Base-by-base conservation (phyloP, 2,888 invertebrate genomes). In the Tortricodes alternella region DNA sequence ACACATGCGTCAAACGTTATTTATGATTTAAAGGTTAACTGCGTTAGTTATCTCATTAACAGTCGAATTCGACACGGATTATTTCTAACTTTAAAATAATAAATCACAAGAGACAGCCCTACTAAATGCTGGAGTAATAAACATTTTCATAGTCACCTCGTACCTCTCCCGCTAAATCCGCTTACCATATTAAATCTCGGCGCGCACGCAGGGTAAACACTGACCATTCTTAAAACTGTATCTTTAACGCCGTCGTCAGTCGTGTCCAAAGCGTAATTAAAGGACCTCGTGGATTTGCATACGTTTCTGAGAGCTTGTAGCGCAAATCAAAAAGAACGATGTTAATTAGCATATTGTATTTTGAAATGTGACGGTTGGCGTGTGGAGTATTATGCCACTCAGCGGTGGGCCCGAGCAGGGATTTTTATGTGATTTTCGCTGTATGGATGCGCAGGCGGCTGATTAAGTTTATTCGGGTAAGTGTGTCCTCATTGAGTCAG, bases 271-370 rank as follows among this genome's bases (percentile, higher is more conserved):
- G 66, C 83, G 86, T 89, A 89, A 90, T 90, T 90, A 90, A 89
- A 89, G 85, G 74, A 63, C 73, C 73, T 78, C 74, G 75, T 71
- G 80, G 80, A 88, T 89, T 89, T 89, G 89, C 89, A 89, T 87
- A 71, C 83, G 79, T 82, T 87, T 87, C 88, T 78, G 84, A 86
- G 89, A 89, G 86, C 79, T 83, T 78, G 85, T 84, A 83, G 85
- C 67, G 78, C 78, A 80, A 82, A 82, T 82, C 77, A 82, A 84
- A 85, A 85, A 82, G 78, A 74, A 68, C 67, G 71, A 76, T 83
- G 81, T 85, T 89, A 89, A 90, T 90, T 89, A 89, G 89, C 90
- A 90, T 90, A 89, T 89, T 89, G 88, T 85, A 85, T 84, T 89
- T 86, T 85, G 85, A 89, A 87, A 86, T 86, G 88, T 89, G 89